Conservation (phyloP, 2,797 vertebrate genomes). For the Danio aesculapii region DNA sequence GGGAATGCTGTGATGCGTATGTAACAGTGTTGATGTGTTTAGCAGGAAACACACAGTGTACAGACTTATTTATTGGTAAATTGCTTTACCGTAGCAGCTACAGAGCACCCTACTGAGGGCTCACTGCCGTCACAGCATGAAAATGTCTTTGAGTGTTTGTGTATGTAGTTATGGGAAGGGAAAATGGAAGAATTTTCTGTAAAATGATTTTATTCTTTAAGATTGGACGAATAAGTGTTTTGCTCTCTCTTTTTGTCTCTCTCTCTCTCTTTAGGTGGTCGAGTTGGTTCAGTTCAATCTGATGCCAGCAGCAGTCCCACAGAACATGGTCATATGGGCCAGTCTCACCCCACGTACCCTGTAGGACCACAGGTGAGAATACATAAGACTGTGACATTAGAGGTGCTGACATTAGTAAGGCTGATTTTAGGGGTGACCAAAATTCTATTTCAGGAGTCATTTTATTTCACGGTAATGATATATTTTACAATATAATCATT, state of each 20-base stretch:
- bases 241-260: constrained; percentile 58
- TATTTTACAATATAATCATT: no score
- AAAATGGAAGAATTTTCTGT: constrained; percentile 65
- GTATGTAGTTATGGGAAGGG: constrained; percentile 27
- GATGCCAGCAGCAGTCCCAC: constrained; percentile 87
- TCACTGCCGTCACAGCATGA: constrained; percentile 75
- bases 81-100: constrained; percentile 82
- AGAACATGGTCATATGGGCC: constrained; percentile 88
- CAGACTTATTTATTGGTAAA: constrained; percentile 87
- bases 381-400: not conserved
- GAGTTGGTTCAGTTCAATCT: constrained; percentile 87
- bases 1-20: constrained; percentile 9
- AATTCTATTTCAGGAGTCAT: no score
- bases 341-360: constrained; percentile 88
- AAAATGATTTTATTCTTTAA: constrained; percentile 25
- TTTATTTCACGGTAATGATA: no score
- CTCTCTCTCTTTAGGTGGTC: constrained; percentile 79
- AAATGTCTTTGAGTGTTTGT: constrained; percentile 65
- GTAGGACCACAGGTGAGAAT: constrained; percentile 92
- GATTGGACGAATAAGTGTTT: constrained; percentile 39
- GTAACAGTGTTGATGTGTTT: constrained; percentile 79
- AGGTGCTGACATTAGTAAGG: no score
- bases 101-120: constrained; percentile 66
- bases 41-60: constrained; percentile 73
- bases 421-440: no score